phyloP scores from a whole-genome alignment of 2,888 invertebrate genomes.

The Linnaemya vulpina region DNA sequence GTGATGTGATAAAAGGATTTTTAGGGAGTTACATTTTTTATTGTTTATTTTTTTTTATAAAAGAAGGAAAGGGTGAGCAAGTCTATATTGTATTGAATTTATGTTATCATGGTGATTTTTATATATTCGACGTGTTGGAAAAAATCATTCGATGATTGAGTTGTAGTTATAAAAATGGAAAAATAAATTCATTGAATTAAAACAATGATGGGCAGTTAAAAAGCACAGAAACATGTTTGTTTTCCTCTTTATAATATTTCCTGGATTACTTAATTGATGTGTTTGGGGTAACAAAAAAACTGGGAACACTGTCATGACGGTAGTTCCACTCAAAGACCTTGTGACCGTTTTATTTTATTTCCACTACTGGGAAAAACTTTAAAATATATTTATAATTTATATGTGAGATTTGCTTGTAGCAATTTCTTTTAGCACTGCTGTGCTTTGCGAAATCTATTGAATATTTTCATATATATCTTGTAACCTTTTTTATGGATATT shows the following conservation, averaged over 20 bases:
- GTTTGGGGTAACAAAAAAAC: too few relatives aligned
- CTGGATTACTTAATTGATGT: too few relatives aligned
- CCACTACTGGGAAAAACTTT: too few relatives aligned
- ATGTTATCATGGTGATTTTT: conserved; percentile 67
- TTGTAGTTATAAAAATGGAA: conserved; percentile 58
- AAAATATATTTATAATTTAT: too few relatives aligned
- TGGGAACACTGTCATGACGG: too few relatives aligned
- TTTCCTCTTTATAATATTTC: too few relatives aligned
- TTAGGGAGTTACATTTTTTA: conserved; percentile 18
- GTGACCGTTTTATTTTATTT: too few relatives aligned
- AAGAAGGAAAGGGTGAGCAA: conserved; percentile 40
- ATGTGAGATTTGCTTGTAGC: not conserved
- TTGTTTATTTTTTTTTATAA: conserved; percentile 12
- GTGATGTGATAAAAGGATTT: conserved; percentile 67
- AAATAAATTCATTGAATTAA: conserved; percentile 30
- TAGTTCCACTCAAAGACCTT: too few relatives aligned
- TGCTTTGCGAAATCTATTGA: conserved; percentile 54
- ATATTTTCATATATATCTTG: conserved; percentile 49
- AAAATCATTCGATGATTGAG: conserved; percentile 72
- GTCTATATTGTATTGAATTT: conserved; percentile 64
- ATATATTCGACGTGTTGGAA: conserved; percentile 69
- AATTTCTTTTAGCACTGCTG: not conserved
- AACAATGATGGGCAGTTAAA: not conserved
- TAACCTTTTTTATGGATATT: conserved; percentile 65
- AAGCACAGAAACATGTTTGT: not conserved